Percentiles rank a stretch among this genome's conserved stretches.
phyloP scores from a whole-genome alignment of 2,888 invertebrate genomes.

The Drosophila quasianomalipes region DNA sequence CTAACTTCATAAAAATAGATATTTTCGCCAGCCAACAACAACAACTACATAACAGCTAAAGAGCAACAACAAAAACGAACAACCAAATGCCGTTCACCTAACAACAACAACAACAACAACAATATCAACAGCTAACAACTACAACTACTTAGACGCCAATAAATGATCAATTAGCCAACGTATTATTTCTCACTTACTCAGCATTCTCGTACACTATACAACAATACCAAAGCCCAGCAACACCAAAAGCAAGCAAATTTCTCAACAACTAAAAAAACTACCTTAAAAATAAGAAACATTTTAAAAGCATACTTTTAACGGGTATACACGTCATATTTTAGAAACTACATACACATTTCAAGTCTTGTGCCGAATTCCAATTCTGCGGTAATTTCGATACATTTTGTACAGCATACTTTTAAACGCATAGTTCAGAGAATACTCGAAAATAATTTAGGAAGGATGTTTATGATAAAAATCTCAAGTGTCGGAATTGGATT shows the following conservation, averaged over 20 bases:
- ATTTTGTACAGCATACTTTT: slow-evolving; percentile 18
- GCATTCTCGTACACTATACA: slow-evolving; percentile 26
- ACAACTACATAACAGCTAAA: slow-evolving; percentile 42
- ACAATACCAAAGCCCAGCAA: slow-evolving; percentile 9
- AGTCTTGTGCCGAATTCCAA: slow-evolving; percentile 23
- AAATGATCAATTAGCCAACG: slow-evolving; percentile 34
- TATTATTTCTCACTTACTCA: slow-evolving; percentile 46
- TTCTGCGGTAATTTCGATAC: slow-evolving; percentile 33
- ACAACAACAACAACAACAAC: slow-evolving; percentile 38
- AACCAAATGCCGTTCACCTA: slow-evolving; percentile 60
- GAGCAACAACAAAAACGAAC: slow-evolving; percentile 35
- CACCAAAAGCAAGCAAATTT: slow-evolving; percentile 11
- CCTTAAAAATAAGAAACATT: slow-evolving; percentile 11
- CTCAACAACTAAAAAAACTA: slow-evolving; percentile 16
- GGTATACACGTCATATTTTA: slow-evolving; percentile 48
- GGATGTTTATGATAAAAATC: slow-evolving; percentile 11
- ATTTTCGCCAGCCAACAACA: slow-evolving; percentile 55
- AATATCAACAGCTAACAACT: slow-evolving; percentile 31
- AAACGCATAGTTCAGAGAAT: slow-evolving; percentile 14
- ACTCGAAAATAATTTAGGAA: slow-evolving; percentile 2
- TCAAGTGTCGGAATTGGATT: slow-evolving; percentile 20
- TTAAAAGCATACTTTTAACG: slow-evolving; percentile 43
- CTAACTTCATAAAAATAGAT: slow-evolving; percentile 48
- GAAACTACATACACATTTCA: slow-evolving; percentile 35
- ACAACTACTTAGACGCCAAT: slow-evolving; percentile 43